Base-by-base conservation (phyloP, 2,888 invertebrate species). In the Mystacides longicornis region DNA sequence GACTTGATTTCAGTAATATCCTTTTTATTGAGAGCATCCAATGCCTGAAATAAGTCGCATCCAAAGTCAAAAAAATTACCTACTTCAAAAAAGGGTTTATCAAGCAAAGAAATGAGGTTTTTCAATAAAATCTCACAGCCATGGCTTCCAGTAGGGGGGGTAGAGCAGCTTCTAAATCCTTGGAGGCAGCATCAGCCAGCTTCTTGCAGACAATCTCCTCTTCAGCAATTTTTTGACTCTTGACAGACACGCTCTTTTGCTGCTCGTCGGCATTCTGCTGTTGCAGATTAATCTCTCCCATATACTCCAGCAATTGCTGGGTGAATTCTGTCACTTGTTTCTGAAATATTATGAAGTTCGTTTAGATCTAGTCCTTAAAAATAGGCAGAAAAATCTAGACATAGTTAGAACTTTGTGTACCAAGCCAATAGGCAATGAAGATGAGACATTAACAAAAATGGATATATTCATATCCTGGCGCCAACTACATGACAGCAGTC, bases 1-100 rank as follows among this genome's bases (percentile, higher is more conserved):
- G 93, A 92, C 68, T 91, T 92, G 57, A 94, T 89, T 77, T 94
- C 93, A 42, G 89, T 85, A 54, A 94, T 84, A 67, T 92, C 91
- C 67, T 89, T 89, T 70, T 91, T 92, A 67, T 89, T 91, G 18
- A 93, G 69, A 0, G 89, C 80, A 65, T 89, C 88, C 50, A 92
- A 70, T 1, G 91, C 90, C 78, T 79, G 63, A 5, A 58, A 51
- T 9, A 48, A 14, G 11, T 7, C 46, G 22, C 19, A 27, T 18
- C 27, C 27, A 27, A 27, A 7, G 27, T 5, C n/a, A 27, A 11
- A 27, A 27, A 7, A 27, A 7, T 27, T 27, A 11, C 11, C 7
- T 27, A 27, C 5, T 7, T 7, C 7, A 27, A 27, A 27, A 27
- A 27, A 27, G 11, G 5, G 11, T 27, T 7, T 27, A 11, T 27